Percentiles rank a stretch among this genome's conserved stretches.
Conservation (phyloP, 2,113 vertebrate genomes). For the Desmodus rotundus region DNA sequence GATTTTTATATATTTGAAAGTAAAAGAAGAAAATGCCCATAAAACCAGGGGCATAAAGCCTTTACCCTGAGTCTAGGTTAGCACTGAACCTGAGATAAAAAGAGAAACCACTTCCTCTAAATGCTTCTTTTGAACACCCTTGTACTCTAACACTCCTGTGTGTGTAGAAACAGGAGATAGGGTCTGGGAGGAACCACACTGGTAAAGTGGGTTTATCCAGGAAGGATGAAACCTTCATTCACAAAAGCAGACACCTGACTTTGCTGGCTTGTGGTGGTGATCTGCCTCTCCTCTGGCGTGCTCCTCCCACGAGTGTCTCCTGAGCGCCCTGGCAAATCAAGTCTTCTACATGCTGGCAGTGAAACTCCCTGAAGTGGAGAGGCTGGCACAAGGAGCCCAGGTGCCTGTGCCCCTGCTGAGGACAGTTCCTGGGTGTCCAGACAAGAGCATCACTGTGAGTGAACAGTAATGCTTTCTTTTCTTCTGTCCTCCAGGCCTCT, state of each 20-base stretch:
- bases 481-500: constrained; percentile 86
- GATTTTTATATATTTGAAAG: constrained; percentile 14
- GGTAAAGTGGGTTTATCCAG: not conserved
- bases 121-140: not conserved
- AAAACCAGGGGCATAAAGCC: not conserved
- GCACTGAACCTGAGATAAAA: not conserved
- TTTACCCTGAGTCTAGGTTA: not conserved
- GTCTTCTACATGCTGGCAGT: not conserved
- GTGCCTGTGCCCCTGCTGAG: not conserved
- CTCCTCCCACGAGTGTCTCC: not conserved
- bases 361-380: not conserved
- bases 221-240: not conserved
- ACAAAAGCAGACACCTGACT: not conserved
- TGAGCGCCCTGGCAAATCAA: not conserved
- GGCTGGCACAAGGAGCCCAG: not conserved
- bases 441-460: not conserved
- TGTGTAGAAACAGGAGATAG: not conserved
- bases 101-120: not conserved
- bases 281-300: not conserved
- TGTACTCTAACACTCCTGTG: not conserved
- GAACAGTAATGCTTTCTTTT: constrained; percentile 20
- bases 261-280: not conserved
- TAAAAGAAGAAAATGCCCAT: constrained; percentile 7
- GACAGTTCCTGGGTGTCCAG: not conserved
- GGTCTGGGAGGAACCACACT: not conserved